These are phyloP conservation scores for Xenotilapia flavipinnis DNA, from an alignment of 2,113 vertebrate species.

Conservation along the genomic window DNA sequence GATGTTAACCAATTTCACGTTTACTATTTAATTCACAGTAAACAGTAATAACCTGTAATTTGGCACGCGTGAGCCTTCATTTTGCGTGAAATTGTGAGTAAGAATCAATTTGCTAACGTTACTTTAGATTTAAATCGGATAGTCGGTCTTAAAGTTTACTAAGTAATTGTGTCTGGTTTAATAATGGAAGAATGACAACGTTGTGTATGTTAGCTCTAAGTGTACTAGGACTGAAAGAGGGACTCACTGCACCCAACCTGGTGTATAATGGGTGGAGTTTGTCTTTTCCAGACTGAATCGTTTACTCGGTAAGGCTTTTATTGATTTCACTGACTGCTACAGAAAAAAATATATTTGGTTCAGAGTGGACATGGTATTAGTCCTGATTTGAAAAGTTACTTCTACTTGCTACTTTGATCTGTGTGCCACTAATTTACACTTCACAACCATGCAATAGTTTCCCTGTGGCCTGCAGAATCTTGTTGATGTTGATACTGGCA, in stretches of 20 bases:
- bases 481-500: conserved; percentile 65
- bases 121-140: not conserved
- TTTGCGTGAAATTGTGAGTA: not conserved
- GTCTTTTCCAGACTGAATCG: not conserved
- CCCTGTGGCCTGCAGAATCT: conserved; percentile 53
- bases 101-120: not conserved
- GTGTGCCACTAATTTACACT: conserved; percentile 22
- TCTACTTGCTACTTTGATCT: not conserved
- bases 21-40: not conserved
- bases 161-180: not conserved
- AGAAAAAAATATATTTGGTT: not conserved
- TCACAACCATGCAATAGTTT: conserved; percentile 40
- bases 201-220: not conserved
- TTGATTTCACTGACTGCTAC: not conserved
- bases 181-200: not conserved
- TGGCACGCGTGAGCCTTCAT: not conserved
- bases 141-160: not conserved
- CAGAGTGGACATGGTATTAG: not conserved
- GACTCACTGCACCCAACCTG: not conserved
- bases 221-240: not conserved
- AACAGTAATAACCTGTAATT: not conserved
- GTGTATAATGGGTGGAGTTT: not conserved
- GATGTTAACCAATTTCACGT: not conserved
- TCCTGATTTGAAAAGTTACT: not conserved
- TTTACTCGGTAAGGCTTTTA: not conserved